Evolutionary conservation across 1,140 invertebrate genomes (phyloP), one percentile per base, ranked within the genome.

Genomic region (Globodera rostochiensis): DNA sequence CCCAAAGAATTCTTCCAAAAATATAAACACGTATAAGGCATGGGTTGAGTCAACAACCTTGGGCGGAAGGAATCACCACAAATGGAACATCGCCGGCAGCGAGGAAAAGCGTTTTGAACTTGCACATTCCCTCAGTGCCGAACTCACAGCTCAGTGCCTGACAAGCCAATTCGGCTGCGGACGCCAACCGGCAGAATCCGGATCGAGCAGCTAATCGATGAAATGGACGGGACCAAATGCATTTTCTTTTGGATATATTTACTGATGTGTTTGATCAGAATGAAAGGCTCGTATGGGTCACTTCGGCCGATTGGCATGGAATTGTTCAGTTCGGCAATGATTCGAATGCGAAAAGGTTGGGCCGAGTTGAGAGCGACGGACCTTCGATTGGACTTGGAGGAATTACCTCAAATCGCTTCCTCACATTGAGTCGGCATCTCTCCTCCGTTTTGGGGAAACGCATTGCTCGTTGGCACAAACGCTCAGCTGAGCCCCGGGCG

Each of bases 401-500:
- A 67, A 47, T 49, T 15, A 6, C 66, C 66, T 46, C 46, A 66
- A 64, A 36, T 66, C 60, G 25, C 67, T 21, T 69, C 36, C 46
- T 77, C 47, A 66, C 66, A 66, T 50, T 69, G 53, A 47, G 69
- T 71, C 69, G 36, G 69, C 46, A 25, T 69, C 67, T 9, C 15
- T 64, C 69, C 57, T 77, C 74, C 84, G 64, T 74, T 85, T 85
- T 19, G 85, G 60, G 36, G 66, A 64, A 64, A 85, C 85, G 47
- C 84, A 85, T 64, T 79, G 82, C 45, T 85, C 84, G 60, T 85
- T 83, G n/a, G 84, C 84, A 79, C 84, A 85, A 45, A 85, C 45
- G 50, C 85, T 85, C 25, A 85, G 69, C 53, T 81, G 73, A 46
- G 84, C 85, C 57, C 75, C 82, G 15, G 83, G 84, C 3, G 81